Evolutionary conservation across 1,140 invertebrate genomes (phyloP), one percentile per base, ranked within the genome.

Genomic region (Sinonovacula constricta): DNA sequence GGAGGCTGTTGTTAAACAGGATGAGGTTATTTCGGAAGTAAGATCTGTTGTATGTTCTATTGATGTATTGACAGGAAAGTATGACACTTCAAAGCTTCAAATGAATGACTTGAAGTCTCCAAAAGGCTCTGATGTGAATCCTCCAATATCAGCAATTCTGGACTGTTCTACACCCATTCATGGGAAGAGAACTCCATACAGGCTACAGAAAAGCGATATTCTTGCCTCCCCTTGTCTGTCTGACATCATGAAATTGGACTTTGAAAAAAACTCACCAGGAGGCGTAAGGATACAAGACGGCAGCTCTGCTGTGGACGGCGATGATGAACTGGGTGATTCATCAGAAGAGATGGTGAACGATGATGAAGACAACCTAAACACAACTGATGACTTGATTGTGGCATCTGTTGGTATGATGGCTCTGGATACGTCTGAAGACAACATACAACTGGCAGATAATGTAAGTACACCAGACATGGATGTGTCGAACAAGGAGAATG

Each of bases 351-450:
- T 39, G 10, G n/a, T n/a, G n/a, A n/a, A 74, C 1, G 31, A 22
- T 26, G 59, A 60, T 10, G 59, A 63, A 59, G 39, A 54, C 4
- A 63, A 69, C 18, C 45, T 78, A 4, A 78, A 78, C 30, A 78
- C 75, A 5, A 78, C 75, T n/a, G 75, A 78, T 53, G 75, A 78
- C 24, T 51, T 78, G 14, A 34, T 78, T 12, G 56, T 31, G 26
- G 75, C 75, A 0, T 31, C 66, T 28, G 59, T 51, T 24, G 67
- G 59, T 12, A n/a, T 78, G 28, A 5, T 60, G 28, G 67, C 28
- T 31, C 39, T 63, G 22, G 65, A 62, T 0, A 22, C 22, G 34
- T 5, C n/a, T 4, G 24, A 10, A 28, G 26, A 22, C 12, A n/a
- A n/a, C n/a, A n/a, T n/a, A n/a, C n/a, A 22, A 18, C 4, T 4